phyloP scores from a whole-genome alignment of 2,888 invertebrate species.

The Sussaba pulchella region DNA sequence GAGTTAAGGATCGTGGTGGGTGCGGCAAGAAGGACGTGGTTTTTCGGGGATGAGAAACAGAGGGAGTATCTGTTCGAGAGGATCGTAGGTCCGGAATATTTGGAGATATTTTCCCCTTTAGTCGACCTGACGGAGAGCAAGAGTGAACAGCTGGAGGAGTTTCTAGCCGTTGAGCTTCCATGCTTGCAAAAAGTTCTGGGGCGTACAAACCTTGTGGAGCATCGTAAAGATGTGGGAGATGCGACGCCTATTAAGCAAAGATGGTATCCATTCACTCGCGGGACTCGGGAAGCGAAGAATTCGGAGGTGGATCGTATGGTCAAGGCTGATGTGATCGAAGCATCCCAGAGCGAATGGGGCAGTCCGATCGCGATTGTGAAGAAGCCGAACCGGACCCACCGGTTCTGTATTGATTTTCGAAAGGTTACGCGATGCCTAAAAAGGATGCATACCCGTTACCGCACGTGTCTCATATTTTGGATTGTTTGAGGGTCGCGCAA shows the following conservation, averaged over 20 bases:
- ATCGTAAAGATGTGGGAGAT: constrained; percentile 40
- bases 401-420: constrained; percentile 75
- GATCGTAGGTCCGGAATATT: background rate
- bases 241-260: constrained; percentile 52
- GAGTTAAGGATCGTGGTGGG: background rate
- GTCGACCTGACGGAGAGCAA: background rate
- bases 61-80: background rate
- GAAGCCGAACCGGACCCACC: constrained; percentile 71
- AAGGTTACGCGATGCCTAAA: constrained; percentile 73
- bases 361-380: constrained; percentile 74
- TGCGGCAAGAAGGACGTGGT: background rate
- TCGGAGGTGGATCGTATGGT: constrained; percentile 76
- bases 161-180: constrained; percentile 2
- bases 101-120: background rate
- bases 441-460: constrained; percentile 77
- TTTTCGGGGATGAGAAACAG: background rate
- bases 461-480: constrained; percentile 72
- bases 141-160: background rate
- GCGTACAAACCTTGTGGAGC: constrained; percentile 11
- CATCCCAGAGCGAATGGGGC: constrained; percentile 71
- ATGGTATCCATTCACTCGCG: constrained; percentile 52
- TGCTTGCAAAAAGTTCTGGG: background rate
- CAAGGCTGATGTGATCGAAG: constrained; percentile 72
- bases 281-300: constrained; percentile 45
- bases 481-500: constrained; percentile 51